These are phyloP conservation scores for Herpetotheres cachinnans DNA, from an alignment of 2,113 vertebrate genomes.

Conservation along the genomic window DNA sequence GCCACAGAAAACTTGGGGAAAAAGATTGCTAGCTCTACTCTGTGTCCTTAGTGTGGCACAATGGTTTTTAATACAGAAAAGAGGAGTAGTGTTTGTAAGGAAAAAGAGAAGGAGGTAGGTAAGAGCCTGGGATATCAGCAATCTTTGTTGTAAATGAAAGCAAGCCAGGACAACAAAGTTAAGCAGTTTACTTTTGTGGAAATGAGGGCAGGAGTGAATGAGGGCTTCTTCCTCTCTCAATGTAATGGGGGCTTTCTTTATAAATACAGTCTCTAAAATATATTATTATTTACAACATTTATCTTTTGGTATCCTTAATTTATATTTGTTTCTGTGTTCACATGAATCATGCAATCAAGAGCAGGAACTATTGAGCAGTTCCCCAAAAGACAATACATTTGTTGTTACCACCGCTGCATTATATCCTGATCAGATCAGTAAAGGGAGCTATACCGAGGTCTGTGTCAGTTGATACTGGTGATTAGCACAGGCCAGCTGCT, in stretches of 20 bases:
- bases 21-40: background rate
- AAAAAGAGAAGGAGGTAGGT: background rate
- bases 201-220: background rate
- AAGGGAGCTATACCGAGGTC: background rate
- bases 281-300: background rate
- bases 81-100: background rate
- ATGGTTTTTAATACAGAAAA: background rate
- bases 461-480: background rate
- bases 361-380: background rate
- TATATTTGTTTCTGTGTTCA: background rate
- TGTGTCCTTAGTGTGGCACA: background rate
- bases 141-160: background rate
- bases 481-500: background rate
- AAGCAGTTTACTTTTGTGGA: background rate
- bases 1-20: background rate
- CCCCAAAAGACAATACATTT: background rate
- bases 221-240: background rate
- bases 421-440: background rate
- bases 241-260: background rate
- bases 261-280: background rate
- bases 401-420: background rate
- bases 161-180: background rate
- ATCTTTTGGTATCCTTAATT: background rate
- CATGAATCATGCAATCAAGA: background rate
- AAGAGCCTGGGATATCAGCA: background rate